Percentiles rank a stretch among this genome's conserved stretches.
Evolutionary conservation across 2,797 vertebrate genomes (phyloP).

Genomic region (Coracias cyanogaster): DNA sequence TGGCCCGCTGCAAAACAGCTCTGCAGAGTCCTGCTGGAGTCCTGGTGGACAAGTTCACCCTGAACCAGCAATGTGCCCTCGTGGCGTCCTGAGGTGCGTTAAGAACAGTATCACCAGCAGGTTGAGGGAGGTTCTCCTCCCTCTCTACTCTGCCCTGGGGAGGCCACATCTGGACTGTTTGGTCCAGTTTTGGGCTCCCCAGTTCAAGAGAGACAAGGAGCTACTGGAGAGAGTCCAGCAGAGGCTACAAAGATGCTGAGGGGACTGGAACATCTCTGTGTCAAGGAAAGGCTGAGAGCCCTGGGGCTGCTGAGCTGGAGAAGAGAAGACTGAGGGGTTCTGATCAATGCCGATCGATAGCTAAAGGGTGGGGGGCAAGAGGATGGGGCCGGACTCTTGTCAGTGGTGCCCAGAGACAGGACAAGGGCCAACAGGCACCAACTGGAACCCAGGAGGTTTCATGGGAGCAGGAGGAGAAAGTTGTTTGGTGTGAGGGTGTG

Average conservation of each 20-base stretch:
- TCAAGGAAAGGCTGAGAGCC: background rate
- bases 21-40: background rate
- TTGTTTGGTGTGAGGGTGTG: background rate
- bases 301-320: background rate
- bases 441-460: background rate
- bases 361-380: background rate
- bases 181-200: too few species aligned
- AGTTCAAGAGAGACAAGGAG: background rate
- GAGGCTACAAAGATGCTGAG: background rate
- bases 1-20: background rate
- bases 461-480: background rate
- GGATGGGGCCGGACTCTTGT: background rate
- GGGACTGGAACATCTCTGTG: background rate
- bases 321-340: background rate
- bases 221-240: background rate
- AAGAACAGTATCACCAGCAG: background rate
- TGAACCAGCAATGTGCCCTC: background rate
- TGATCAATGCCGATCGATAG: background rate
- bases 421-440: background rate
- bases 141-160: too few species aligned
- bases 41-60: background rate
- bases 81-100: background rate
- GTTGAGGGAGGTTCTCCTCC: background rate
- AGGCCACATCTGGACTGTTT: too few species aligned
- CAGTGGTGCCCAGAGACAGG: background rate